phyloP scores from a whole-genome alignment of 2,797 vertebrate species.

The Hyperoplus immaculatus region DNA sequence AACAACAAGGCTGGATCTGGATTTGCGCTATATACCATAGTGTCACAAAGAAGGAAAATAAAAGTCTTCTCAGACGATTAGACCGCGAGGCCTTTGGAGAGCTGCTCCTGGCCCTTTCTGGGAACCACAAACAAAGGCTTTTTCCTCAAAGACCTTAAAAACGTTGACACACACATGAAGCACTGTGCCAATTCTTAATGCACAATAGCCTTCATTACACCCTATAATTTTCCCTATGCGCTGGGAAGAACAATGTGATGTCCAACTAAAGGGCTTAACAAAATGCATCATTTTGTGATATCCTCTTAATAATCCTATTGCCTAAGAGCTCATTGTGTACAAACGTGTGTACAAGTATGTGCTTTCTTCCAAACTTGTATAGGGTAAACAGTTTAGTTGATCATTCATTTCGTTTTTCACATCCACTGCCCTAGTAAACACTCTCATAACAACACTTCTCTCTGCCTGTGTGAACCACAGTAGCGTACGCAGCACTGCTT shows the following conservation, averaged over 20 bases:
- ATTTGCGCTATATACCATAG: neutral
- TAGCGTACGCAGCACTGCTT: conserved; percentile 34
- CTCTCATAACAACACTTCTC: conserved; percentile 40
- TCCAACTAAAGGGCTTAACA: conserved; percentile 23
- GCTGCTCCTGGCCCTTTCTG: conserved; percentile 25
- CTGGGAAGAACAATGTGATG: conserved; percentile 19
- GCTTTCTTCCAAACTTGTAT: neutral
- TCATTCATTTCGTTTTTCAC: neutral
- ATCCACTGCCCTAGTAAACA: neutral
- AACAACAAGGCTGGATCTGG: neutral
- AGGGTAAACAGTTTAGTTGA: neutral
- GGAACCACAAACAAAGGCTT: conserved; percentile 54
- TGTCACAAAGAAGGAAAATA: conserved; percentile 25
- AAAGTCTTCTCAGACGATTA: conserved; percentile 20
- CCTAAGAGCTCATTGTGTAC: conserved; percentile 3
- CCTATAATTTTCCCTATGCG: conserved; percentile 37
- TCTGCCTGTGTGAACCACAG: conserved; percentile 39
- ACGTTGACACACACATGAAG: conserved; percentile 10
- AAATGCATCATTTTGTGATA: conserved; percentile 23
- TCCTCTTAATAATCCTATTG: conserved; percentile 20
- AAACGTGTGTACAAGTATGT: neutral
- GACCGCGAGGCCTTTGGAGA: conserved; percentile 31
- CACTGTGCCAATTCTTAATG: conserved; percentile 6
- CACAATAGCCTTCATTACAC: conserved; percentile 29
- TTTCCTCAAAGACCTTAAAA: conserved; percentile 36